Evolutionary conservation across 35 echinoderm and acorn worm species (phyloP).

Genomic region (Lytechinus variegatus): DNA sequence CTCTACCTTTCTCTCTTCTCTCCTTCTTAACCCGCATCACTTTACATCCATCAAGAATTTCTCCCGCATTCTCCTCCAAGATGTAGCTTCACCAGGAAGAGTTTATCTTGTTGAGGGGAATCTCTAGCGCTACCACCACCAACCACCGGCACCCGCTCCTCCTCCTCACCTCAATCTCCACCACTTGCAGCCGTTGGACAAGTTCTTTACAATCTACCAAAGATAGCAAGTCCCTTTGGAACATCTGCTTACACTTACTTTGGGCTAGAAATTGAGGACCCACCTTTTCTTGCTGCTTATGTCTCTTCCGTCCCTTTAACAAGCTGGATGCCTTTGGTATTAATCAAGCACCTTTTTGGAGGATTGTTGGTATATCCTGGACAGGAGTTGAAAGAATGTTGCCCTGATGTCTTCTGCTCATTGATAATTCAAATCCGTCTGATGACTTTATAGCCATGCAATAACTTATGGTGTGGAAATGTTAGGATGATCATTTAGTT

Average conservation of each 20-base stretch:
- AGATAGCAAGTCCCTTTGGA: not conserved
- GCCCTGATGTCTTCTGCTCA: not conserved
- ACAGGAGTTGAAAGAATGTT: not conserved
- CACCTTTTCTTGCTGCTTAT: not conserved
- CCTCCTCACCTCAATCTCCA: not conserved
- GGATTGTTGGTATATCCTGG: not conserved
- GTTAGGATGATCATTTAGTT: not conserved
- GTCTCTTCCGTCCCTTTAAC: not conserved
- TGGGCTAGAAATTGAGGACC: not conserved
- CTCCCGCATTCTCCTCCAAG: slow-evolving; percentile 28
- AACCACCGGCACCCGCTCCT: slow-evolving; percentile 2
- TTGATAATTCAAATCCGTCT: not conserved
- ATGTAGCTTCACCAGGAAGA: slow-evolving; percentile 12
- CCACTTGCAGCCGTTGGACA: slow-evolving; percentile 6
- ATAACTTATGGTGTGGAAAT: not conserved
- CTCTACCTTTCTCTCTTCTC: not conserved
- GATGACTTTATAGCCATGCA: not conserved
- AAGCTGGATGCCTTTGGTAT: not conserved
- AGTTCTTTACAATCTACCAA: not conserved
- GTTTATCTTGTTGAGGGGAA: not conserved
- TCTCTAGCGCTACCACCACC: not conserved
- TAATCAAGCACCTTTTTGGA: not conserved
- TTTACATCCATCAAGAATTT: not conserved
- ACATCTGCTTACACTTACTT: not conserved
- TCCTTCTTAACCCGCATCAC: not conserved